These are phyloP conservation scores for Drosophila leontia DNA, from an alignment of 1,140 invertebrate species.

Conservation along the genomic window DNA sequence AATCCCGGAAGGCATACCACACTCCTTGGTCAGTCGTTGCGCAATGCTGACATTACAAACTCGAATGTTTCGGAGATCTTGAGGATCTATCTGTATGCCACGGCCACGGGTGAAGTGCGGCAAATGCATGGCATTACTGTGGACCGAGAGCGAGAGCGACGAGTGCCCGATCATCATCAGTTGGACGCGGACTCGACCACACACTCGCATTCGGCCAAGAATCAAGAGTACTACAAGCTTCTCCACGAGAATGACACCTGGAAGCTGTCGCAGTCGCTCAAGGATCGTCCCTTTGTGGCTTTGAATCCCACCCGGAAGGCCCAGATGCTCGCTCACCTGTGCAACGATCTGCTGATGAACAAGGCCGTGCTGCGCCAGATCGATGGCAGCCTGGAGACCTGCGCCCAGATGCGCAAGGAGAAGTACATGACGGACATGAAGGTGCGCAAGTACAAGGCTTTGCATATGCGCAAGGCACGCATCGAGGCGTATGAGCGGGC, in stretches of 20 bases:
- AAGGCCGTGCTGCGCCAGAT: conserved; percentile 94
- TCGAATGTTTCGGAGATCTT: conserved; percentile 96
- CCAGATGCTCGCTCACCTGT: conserved; percentile 94
- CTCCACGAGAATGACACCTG: conserved; percentile 91
- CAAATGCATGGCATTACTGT: conserved; percentile 91
- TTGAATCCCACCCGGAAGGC: conserved; percentile 94
- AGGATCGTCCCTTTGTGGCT: conserved; percentile 93
- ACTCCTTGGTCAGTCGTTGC: conserved; percentile 94
- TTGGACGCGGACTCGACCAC: conserved; percentile 87
- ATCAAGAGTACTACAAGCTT: conserved; percentile 91
- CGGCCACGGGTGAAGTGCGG: conserved; percentile 93
- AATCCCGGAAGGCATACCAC: conserved; percentile 94
- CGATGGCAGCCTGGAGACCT: conserved; percentile 90
- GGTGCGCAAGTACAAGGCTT: conserved; percentile 91
- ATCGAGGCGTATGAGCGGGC: conserved; percentile 89
- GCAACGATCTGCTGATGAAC: conserved; percentile 97
- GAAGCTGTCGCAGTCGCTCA: conserved; percentile 89
- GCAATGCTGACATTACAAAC: conserved; percentile 96
- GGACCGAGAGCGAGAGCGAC: conserved; percentile 91
- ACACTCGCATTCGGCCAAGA: conserved; percentile 88
- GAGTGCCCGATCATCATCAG: conserved; percentile 92
- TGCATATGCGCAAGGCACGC: conserved; percentile 91
- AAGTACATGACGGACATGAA: conserved; percentile 94
- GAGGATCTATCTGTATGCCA: conserved; percentile 94
- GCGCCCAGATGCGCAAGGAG: conserved; percentile 91